Base-by-base conservation (phyloP, 2,797 vertebrate genomes). In the Karalla daura region DNA sequence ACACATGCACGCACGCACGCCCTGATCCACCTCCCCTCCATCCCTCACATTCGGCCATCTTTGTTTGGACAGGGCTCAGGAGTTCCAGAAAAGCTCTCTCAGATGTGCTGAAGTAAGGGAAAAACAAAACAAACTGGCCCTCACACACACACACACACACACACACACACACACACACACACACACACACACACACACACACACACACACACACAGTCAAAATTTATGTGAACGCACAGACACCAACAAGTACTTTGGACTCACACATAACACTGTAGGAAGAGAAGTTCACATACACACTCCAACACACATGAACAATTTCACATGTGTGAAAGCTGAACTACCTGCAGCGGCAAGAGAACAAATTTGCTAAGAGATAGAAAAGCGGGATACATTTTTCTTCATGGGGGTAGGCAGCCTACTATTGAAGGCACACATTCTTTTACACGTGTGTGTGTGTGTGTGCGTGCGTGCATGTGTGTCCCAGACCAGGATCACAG, bases 11-110 rank as follows among this genome's bases (percentile, higher is more conserved):
- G 7, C 69, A 71, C 13, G 39, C 75, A 49, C 79, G 3, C 84
- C 74, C 73, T 64, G 74, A 87, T 87, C 84, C 86, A 89, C 91
- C 94, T 94, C 95, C 95, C 93, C 89, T 89, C 81, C 78, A 88
- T 92, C 93, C 70, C 69, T 87, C 92, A 81, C 80, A 59, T 93
- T 93, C 93, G 93, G 94, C 95, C 95, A 96, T 98, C 92, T 97
- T 94, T 97, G 95, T 95, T 95, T 95, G 94, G 93, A 96, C 94
- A 96, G 93, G 89, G 91, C 91, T 93, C 93, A 92, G 90, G 90
- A 94, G 93, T 95, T 95, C 94, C 91, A 95, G 91, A 94, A 95
- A 91, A 92, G 89, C 93, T 94, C 92, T 94, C 90, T 94, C 91
- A 94, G 94, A 94, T 94, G 94, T 94, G 94, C 94, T 94, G 93